Evolutionary conservation across 1,140 invertebrate species (phyloP).

Genomic region (Daktulosphaira vitifoliae): DNA sequence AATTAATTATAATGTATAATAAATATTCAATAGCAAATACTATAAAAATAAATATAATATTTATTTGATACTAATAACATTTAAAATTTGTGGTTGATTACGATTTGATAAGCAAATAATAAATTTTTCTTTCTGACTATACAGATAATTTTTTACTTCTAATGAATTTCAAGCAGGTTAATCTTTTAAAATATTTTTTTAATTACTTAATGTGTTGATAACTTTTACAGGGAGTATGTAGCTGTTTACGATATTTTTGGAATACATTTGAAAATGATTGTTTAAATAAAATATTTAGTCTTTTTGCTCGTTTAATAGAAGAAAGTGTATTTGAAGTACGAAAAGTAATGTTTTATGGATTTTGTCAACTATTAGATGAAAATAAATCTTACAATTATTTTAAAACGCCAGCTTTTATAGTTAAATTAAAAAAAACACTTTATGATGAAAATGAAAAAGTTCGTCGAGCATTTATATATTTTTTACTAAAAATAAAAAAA

Average conservation of each 20-base stretch:
- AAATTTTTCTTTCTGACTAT: too few relatives aligned
- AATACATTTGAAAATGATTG: constrained; percentile 11
- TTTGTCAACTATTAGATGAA: constrained; percentile 16
- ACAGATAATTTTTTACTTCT: too few relatives aligned
- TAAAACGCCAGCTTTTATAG: background rate
- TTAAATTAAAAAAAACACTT: constrained; percentile 1
- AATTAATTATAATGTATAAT: too few relatives aligned
- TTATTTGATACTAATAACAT: too few relatives aligned
- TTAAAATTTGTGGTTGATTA: too few relatives aligned
- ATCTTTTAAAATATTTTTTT: too few relatives aligned
- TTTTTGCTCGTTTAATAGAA: constrained; percentile 2
- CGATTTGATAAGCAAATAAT: too few relatives aligned
- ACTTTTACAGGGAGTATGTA: constrained; percentile 22
- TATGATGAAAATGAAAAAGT: constrained; percentile 24
- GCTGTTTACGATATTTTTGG: constrained; percentile 27
- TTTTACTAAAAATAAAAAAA: constrained; percentile 17
- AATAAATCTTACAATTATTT: constrained; percentile 1
- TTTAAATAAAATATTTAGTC: constrained; percentile 1
- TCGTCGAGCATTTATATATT: constrained; percentile 20
- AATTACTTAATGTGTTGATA: too few relatives aligned
- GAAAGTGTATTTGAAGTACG: constrained; percentile 21
- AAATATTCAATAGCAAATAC: too few relatives aligned
- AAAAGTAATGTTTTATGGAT: constrained; percentile 1
- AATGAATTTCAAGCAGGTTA: too few relatives aligned
- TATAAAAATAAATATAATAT: too few relatives aligned